These are phyloP conservation scores for Actias luna DNA, from an alignment of 2,888 invertebrate species.

Conservation along the genomic window DNA sequence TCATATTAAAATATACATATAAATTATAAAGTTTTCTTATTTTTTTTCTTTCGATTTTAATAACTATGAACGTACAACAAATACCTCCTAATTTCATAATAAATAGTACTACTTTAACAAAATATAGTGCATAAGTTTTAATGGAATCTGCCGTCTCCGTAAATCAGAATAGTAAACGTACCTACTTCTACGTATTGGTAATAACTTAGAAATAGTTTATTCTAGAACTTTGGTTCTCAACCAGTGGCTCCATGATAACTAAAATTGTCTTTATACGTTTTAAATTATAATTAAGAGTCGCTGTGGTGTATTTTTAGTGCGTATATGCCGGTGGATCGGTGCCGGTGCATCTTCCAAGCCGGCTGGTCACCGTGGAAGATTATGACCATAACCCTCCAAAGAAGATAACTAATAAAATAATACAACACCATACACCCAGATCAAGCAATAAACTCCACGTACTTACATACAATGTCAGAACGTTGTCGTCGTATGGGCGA, in stretches of 20 bases:
- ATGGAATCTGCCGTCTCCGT: background rate
- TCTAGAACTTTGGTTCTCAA: too few relatives aligned
- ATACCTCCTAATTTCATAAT: background rate
- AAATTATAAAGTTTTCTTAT: background rate
- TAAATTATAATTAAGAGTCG: too few relatives aligned
- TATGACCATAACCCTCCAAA: too few relatives aligned
- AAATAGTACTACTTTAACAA: background rate
- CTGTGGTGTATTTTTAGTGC: too few relatives aligned
- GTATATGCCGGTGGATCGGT: too few relatives aligned
- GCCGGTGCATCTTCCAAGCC: too few relatives aligned
- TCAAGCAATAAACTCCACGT: background rate
- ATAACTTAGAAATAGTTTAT: constrained; percentile 22
- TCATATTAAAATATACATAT: background rate
- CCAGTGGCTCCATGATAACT: too few relatives aligned
- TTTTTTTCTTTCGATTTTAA: background rate
- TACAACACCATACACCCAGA: too few relatives aligned
- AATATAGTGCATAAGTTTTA: background rate
- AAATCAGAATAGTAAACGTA: background rate
- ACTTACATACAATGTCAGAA: constrained; percentile 7
- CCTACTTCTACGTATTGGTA: constrained; percentile 17
- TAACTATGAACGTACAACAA: background rate
- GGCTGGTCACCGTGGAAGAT: too few relatives aligned
- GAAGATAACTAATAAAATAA: too few relatives aligned
- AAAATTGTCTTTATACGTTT: too few relatives aligned
- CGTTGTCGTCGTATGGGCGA: constrained; percentile 9